Base-by-base conservation (phyloP, 2,113 vertebrate genomes). In the Mesitornis unicolor region DNA sequence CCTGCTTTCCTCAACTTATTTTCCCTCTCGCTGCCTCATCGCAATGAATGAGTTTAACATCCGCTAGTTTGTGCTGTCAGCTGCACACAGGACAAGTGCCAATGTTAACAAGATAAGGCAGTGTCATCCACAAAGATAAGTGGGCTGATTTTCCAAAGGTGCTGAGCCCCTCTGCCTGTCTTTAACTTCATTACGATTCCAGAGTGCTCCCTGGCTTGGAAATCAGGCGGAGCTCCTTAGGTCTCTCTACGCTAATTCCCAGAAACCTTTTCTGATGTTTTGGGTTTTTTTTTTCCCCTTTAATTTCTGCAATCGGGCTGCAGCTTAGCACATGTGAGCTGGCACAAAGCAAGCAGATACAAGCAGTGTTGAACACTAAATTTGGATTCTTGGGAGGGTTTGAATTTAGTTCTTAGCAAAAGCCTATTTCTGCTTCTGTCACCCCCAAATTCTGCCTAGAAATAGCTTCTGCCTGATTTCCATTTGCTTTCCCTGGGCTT, bases 361-460 rank as follows among this genome's bases (percentile, higher is more conserved):
- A 0, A 64, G 28, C 43, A 82, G 84, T 16, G 43, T 74, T 38
- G 50, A 86, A 74, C 33, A 5, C 88, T 81, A 87, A 48, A 68
- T 84, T 35, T 81, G 69, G 88, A 68, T 90, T 59, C 60, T 89
- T 59, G 57, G 76, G 53, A 96, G 43, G 70, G 51, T 78, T 78
- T 77, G 79, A 77, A 64, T 76, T 65, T 84, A 81, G 71, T 71
- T 82, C 57, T 59, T 70, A 74, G 80, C 28, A 4, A 89, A 84
- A 95, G 42, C 69, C 74, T 90, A 60, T 96, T 86, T 94, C 83
- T 93, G 86, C 82, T 40, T 80, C 38, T 59, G 69, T 76, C 76
- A 24, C 51, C 64, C 63, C 56, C n/a, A 86, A 94, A 92, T 76
- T 64, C 56, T 92, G 86, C 69, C 42, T 56, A 67, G 76, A 89